Conservation (phyloP, 1,140 invertebrate genomes). For the Trinorchestia longiramus region DNA sequence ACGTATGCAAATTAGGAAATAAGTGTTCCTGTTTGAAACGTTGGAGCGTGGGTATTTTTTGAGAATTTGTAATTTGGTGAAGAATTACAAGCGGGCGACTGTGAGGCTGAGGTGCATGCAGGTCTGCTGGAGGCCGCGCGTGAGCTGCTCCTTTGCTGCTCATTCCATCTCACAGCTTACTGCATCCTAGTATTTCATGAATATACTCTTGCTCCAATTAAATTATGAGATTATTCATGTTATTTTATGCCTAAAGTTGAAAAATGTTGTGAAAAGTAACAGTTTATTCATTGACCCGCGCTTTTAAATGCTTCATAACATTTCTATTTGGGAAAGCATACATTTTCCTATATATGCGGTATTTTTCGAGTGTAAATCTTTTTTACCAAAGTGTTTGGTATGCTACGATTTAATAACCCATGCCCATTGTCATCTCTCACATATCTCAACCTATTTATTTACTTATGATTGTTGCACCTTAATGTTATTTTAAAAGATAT, state of each 20-base stretch:
- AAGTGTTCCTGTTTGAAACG: constrained; percentile 55
- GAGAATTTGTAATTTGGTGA: constrained; percentile 38
- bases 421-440: neutral
- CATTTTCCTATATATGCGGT: no score
- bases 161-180: neutral
- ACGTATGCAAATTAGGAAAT: constrained; percentile 54
- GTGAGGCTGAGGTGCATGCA: neutral
- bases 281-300: neutral
- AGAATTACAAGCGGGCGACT: constrained; percentile 34
- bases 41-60: constrained; percentile 48
- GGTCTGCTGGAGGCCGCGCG: no score
- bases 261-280: neutral
- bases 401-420: neutral
- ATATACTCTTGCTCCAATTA: neutral
- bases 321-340: no score
- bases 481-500: neutral
- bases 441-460: neutral
- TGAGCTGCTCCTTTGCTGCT: neutral
- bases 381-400: neutral
- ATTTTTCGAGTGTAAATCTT: no score
- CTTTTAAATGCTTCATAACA: neutral
- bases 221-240: neutral
- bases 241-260: neutral
- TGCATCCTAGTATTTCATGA: neutral
- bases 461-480: neutral